A percentile compares a stretch with the other conserved stretches of the same genome.
Evolutionary conservation across 2,888 invertebrate genomes (phyloP).

Genomic region (Lathronympha strigana): DNA sequence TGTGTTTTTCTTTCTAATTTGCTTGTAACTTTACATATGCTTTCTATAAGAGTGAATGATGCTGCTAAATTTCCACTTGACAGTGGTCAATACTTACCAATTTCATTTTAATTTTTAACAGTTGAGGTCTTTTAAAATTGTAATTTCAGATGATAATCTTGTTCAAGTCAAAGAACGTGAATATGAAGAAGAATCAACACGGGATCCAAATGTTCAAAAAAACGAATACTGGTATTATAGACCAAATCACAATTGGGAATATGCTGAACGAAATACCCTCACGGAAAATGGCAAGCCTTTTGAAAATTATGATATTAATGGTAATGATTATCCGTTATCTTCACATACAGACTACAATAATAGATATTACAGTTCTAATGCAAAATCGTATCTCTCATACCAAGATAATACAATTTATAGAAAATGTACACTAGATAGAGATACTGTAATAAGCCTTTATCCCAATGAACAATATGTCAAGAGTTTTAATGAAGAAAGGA

Average conservation of each 20-base stretch:
- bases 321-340: not conserved
- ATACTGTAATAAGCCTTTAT: not conserved
- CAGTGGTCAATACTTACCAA: too few species aligned
- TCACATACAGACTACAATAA: not conserved
- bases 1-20: too few species aligned
- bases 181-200: constrained; percentile 23
- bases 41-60: too few species aligned
- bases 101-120: not conserved
- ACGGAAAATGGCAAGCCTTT: not conserved
- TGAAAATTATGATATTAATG: not conserved
- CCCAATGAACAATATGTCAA: not conserved
- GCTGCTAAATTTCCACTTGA: too few species aligned
- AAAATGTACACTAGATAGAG: not conserved
- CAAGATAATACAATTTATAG: constrained; percentile 5
- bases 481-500: constrained; percentile 2
- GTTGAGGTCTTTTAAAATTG: not conserved
- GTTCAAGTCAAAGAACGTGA: constrained; percentile 21
- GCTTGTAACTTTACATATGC: too few species aligned
- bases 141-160: constrained; percentile 11
- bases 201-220: not conserved
- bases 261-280: not conserved
- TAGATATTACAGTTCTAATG: not conserved
- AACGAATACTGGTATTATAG: not conserved
- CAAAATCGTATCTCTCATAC: not conserved
- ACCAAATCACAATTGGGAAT: constrained; percentile 3